Evolutionary conservation across 23 tunicate genomes (phyloP).

Genomic region (Trididemnum miniatum): DNA sequence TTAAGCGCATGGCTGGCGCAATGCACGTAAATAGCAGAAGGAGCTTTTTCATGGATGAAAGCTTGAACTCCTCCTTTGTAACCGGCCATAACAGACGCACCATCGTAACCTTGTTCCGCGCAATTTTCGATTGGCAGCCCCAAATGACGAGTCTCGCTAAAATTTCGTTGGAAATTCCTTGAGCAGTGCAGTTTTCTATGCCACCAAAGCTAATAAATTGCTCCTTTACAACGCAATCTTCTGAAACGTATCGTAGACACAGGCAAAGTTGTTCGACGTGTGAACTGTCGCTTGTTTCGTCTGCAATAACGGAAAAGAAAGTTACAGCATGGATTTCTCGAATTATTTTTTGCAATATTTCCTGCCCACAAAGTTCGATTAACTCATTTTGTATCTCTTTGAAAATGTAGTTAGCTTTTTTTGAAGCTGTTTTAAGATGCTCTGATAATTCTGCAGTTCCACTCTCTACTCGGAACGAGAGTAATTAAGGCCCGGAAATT

Average conservation of each 20-base stretch:
- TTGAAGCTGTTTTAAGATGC: not conserved
- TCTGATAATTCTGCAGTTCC: not conserved
- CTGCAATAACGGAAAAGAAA: not conserved
- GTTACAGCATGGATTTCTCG: not conserved
- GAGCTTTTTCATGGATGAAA: not conserved
- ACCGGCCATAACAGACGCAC: not conserved
- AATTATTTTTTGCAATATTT: not conserved
- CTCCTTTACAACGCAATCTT: not conserved
- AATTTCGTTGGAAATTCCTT: not conserved
- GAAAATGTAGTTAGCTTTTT: not conserved
- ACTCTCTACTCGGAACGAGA: not conserved
- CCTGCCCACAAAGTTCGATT: not conserved
- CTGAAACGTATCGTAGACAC: not conserved
- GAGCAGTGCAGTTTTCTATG: not conserved
- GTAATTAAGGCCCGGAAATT: not conserved
- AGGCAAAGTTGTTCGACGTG: not conserved
- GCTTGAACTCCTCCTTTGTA: not conserved
- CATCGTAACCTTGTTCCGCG: not conserved
- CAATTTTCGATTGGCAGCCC: not conserved
- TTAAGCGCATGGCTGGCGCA: not conserved
- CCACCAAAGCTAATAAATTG: not conserved
- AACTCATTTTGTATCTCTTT: not conserved
- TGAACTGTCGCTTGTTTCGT: not conserved
- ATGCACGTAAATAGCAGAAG: not conserved
- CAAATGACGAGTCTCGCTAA: not conserved